Percentiles rank a stretch among this genome's conserved stretches.
phyloP scores from a whole-genome alignment of 2,888 invertebrate genomes.

The Torymus tubicola region DNA sequence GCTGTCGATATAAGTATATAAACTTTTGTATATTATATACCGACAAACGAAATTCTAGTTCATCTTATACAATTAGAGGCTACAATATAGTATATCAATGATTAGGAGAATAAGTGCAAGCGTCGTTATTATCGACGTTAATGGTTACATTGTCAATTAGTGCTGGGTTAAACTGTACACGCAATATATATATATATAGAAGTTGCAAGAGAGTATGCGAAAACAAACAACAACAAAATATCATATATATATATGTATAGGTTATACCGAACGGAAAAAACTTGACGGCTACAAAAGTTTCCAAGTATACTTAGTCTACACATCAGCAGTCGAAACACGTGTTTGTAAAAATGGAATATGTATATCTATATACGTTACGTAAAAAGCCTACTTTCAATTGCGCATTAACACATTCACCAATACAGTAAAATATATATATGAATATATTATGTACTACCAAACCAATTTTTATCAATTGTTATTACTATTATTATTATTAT shows the following conservation, averaged over 20 bases:
- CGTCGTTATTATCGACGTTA: constrained; percentile 32
- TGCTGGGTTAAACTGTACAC: constrained; percentile 49
- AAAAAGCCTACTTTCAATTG: no score
- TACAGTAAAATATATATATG: neutral
- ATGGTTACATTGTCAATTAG: constrained; percentile 41
- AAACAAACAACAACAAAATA: constrained; percentile 6
- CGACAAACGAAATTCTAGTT: no score
- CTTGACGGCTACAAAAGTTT: neutral
- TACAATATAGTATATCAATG: neutral
- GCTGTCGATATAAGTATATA: no score
- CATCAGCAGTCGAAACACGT: no score
- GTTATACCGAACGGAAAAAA: neutral
- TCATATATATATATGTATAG: neutral
- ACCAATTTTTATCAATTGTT: constrained; percentile 12
- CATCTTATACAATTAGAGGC: neutral
- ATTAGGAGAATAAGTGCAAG: constrained; percentile 46
- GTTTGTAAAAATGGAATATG: no score
- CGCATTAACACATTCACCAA: constrained; percentile 27
- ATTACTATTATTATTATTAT: neutral
- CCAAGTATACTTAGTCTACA: neutral
- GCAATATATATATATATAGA: neutral
- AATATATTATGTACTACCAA: constrained; percentile 12
- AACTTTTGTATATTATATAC: no score
- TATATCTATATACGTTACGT: no score
- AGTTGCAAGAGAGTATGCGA: neutral